These are phyloP conservation scores for Myotis myotis DNA, from an alignment of 2,797 vertebrate species.

Conservation along the genomic window DNA sequence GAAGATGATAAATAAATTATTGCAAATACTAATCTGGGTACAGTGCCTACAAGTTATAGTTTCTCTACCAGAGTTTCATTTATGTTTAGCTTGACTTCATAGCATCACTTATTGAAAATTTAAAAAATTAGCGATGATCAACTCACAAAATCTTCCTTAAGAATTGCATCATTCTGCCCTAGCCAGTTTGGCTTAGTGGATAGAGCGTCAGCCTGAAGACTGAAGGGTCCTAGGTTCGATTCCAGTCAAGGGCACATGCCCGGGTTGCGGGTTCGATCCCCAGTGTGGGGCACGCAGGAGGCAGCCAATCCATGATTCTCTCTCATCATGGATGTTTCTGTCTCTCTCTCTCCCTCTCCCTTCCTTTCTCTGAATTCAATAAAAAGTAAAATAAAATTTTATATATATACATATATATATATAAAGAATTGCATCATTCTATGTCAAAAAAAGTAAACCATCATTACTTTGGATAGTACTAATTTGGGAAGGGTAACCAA, in stretches of 20 bases:
- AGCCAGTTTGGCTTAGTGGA: too few species aligned
- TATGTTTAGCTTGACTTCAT: background rate
- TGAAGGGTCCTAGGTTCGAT: too few species aligned
- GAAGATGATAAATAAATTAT: conserved; percentile 4
- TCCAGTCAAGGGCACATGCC: too few species aligned
- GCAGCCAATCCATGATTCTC: too few species aligned
- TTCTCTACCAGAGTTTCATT: conserved; percentile 1
- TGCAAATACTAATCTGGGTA: background rate
- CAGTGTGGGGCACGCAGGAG: too few species aligned
- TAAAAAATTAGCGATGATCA: background rate
- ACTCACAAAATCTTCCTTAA: background rate
- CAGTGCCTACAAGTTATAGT: background rate
- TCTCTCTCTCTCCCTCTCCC: too few species aligned
- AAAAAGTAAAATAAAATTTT: background rate
- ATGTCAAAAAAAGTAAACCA: background rate
- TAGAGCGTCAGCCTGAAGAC: too few species aligned
- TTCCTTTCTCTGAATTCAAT: too few species aligned
- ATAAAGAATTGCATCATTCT: background rate
- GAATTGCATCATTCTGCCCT: background rate
- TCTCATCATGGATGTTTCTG: too few species aligned
- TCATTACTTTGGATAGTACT: background rate
- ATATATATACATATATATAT: too few species aligned
- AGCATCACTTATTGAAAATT: background rate
- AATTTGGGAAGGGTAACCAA: background rate
- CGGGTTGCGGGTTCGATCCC: too few species aligned